Evolutionary conservation across 2,888 invertebrate species (phyloP), one percentile per base, ranked within the genome.

Genomic region (Galeopsomyia nigrocyanea): DNA sequence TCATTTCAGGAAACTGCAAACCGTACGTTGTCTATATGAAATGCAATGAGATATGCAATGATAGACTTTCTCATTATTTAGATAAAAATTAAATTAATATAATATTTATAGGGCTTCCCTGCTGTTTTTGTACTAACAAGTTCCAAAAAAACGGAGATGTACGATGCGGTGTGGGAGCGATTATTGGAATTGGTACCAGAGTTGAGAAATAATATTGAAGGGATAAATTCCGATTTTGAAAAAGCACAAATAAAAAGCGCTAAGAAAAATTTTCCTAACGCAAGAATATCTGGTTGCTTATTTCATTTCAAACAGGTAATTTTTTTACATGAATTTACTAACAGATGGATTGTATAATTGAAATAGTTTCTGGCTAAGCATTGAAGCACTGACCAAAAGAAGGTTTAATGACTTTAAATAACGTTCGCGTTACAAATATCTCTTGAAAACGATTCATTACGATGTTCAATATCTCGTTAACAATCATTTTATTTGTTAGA

Each of bases 241-340:
- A n/a, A 31, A 1, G 50, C 63, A 1, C 63, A 63, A 17, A 63
- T 63, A 1, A 63, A 50, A 0, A 46, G 46, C 6, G 63, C 51
- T 3, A 50, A n/a, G 19, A 0, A 0, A 2, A 22, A 51, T 0
- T 63, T 63, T 10, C 63, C 51, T 9, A 63, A 51, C 3, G 63
- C 63, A 3, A 22, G 63, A 31, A 51, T 50, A 26, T 26, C 51
- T 1, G 63, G 51, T 0, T 61, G 61, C 50, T 22, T 61, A 0
- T 61, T 61, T 14, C 61, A 61, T 49, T 61, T 21, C 7, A 60
- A 60, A 14, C 60, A 60, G 19, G 46, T 60, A 60, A 17, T 26
- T 57, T 26, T 5, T 26, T 26, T 26, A 26, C 26, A 26, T 26
- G n/a, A 26, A 3, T 26, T 26, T 53, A 5, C 19, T 53, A 5